A percentile compares a stretch with the other conserved stretches of the same genome.
phyloP scores from a whole-genome alignment of 2,888 invertebrate genomes.

The Trimorus sp. region DNA sequence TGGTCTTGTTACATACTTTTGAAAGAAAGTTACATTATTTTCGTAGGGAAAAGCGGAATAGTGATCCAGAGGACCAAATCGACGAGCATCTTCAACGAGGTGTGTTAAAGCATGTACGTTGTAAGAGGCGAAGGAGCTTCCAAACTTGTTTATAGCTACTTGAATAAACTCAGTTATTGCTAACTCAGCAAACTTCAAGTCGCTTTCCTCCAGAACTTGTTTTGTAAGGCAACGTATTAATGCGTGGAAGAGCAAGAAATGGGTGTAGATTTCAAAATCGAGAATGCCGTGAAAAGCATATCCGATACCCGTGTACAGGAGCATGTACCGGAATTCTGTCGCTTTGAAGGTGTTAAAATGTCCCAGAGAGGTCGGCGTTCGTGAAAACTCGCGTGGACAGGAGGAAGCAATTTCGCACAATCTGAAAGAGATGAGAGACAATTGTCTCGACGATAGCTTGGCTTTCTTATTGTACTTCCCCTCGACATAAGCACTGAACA shows the following conservation, averaged over 20 bases:
- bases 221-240: neutral
- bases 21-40: constrained; percentile 12
- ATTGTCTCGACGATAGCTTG: constrained; percentile 2
- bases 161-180: neutral
- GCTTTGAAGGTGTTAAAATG: neutral
- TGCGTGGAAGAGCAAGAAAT: constrained; percentile 13
- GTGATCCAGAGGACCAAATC: constrained; percentile 14
- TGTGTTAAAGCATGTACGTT: constrained; percentile 5
- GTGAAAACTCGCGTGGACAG: constrained; percentile 24
- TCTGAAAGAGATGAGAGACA: constrained; percentile 3
- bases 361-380: neutral
- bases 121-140: constrained; percentile 3
- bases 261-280: neutral
- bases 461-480: constrained; percentile 18
- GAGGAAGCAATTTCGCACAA: neutral
- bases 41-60: constrained; percentile 24
- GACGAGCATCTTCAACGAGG: constrained; percentile 12
- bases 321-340: constrained; percentile 18
- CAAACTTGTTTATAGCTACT: neutral
- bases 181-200: constrained; percentile 6
- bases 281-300: constrained; percentile 9
- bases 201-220: neutral
- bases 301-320: constrained; percentile 8
- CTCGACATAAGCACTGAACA: neutral
- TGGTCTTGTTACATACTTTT: constrained; percentile 7